Evolutionary conservation across 2,797 vertebrate species (phyloP), one percentile per base, ranked within the genome.

Genomic region (Gastrophryne carolinensis): DNA sequence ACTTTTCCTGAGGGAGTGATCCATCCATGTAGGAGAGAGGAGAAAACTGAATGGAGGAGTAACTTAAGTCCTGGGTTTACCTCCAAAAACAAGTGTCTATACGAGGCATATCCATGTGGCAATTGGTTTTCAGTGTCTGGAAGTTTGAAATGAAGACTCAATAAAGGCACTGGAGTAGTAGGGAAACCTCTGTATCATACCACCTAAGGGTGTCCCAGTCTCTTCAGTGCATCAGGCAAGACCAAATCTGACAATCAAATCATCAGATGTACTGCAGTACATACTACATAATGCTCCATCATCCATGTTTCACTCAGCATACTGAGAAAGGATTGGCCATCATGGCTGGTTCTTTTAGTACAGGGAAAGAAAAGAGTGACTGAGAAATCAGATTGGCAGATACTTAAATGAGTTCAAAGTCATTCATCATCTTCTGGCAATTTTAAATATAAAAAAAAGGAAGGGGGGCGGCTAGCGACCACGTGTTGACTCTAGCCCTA

Each of bases 1-100:
- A 72, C 65, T 52, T 65, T 78, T 78, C 75, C 75, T 78, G 75
- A 78, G 75, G 75, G 65, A 68, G 69, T 71, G 60, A 78, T 72
- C 75, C 68, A 65, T 78, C 53, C 52, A 23, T 53, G 37, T 64
- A 37, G 58, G 64, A 29, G 52, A 50, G 64, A 32, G 12, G 54
- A 67, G 41, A 52, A 64, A 56, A 57, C 54, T 23, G 30, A 70
- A 41, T n/a, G 13, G 52, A 57, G 49, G 49, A 44, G n/a, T 58
- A 65, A 47, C 60, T 44, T 34, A 64, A 72, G 67, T 64, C 50
- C 39, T 23, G 19, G 66, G 60, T 64, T 77, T 53, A 78, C 50
- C 75, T 63, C 58, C 10, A 60, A 78, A 72, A 61, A 39, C 35
- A 49, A 62, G 26, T 27, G 6, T 71, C 50, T 52, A 52, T 56